phyloP scores from a whole-genome alignment of 2,113 vertebrate genomes.

The Lepisosteus oculatus region DNA sequence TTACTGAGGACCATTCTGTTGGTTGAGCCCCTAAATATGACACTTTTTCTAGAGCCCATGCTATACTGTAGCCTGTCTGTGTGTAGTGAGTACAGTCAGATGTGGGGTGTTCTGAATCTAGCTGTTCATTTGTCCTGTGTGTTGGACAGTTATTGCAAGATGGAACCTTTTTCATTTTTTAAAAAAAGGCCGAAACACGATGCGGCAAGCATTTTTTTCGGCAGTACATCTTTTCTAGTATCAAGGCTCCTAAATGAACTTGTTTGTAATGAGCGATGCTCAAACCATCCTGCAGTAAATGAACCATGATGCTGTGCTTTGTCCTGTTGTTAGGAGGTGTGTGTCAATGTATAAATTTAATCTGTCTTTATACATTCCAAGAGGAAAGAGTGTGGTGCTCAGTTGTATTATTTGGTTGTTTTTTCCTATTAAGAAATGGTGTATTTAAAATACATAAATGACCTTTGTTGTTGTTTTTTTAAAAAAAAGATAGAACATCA shows the following conservation, averaged over 20 bases:
- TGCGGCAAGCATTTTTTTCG: neutral
- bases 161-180: neutral
- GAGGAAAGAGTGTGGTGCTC: constrained; percentile 18
- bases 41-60: neutral
- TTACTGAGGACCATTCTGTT: neutral
- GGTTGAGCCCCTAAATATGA: neutral
- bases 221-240: neutral
- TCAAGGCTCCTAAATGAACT: neutral
- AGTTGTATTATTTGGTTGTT: constrained; percentile 23
- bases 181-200: neutral
- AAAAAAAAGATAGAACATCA: no score
- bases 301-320: constrained; percentile 28
- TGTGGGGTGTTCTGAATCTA: neutral
- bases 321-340: constrained; percentile 1
- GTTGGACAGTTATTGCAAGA: neutral
- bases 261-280: neutral
- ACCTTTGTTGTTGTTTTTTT: no score
- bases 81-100: constrained; percentile 18
- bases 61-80: constrained; percentile 33
- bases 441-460: no score
- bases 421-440: constrained; percentile 14
- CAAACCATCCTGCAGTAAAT: constrained; percentile 9
- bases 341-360: constrained; percentile 8
- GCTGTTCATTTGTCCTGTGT: neutral
- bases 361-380: constrained; percentile 38